Evolutionary conservation across 35 echinoderm and acorn worm species (phyloP), one percentile per base, ranked within the genome.

Genomic region (Amphiura filiformis): DNA sequence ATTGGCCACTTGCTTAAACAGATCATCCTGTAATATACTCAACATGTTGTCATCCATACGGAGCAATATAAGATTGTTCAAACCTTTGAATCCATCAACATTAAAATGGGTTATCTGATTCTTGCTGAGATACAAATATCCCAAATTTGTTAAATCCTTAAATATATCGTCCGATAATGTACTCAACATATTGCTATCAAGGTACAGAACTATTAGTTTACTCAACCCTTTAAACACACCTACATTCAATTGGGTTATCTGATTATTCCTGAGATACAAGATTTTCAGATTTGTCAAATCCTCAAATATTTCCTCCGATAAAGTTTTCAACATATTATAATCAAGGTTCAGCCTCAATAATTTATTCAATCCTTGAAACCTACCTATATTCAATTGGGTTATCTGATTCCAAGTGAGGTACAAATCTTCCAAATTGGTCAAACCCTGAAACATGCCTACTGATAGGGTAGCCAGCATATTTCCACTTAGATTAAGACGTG

Each of bases 261-360:
- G 0, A 14, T 44, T 47, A 47, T 14, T 0, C 31, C 38, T 28
- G 80, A 15, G 77, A 35, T 26, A 39, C 40, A 44, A 83, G 23
- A 32, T 1, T 32, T 20, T 23, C 20, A 83, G 38, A 83, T 30
- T 41, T 15, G 18, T 78, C 33, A 47, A 83, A 47, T 15, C 30
- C 20, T 14, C 40, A 30, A 47, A 47, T 17, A 47, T 9, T 17
- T 47, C 41, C 4, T 9, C 41, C 4, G 41, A 17, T 17, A 47
- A 47, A 9, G 4, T 47, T 47, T 17, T 47, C 41, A 83, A 32
- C 5, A 32, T 49, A 44, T 83, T 83, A 13, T 28, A 83, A 17
- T 83, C 81, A 39, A 83, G 42, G 23, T 17, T 4, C n/a, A 83
- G 81, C 40, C 34, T 32, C 81, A 34, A 44, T 39, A 83, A 39